Evolutionary conservation across 2,888 invertebrate genomes (phyloP).

Genomic region (Noctua fimbriata): DNA sequence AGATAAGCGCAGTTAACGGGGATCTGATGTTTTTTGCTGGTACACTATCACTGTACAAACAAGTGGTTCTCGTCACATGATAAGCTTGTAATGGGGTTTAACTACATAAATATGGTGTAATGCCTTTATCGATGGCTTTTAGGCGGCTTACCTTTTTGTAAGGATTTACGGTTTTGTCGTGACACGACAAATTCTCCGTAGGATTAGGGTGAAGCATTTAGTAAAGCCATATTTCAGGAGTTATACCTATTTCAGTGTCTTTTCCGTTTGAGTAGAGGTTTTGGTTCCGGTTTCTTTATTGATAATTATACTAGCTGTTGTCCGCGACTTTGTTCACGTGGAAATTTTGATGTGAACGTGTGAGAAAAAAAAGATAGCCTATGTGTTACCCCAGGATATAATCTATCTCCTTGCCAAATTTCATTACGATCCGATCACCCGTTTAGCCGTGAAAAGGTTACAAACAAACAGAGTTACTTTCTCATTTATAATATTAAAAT

Average conservation of each 20-base stretch:
- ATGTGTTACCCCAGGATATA: no score
- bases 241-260: not conserved
- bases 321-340: no score
- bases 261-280: not conserved
- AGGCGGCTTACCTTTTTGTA: constrained; percentile 17
- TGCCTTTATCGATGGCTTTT: constrained; percentile 27
- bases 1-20: constrained; percentile 34
- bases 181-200: not conserved
- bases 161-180: not conserved
- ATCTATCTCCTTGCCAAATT: no score
- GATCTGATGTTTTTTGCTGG: constrained; percentile 34
- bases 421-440: no score
- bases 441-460: no score
- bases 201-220: not conserved
- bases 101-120: constrained; percentile 20
- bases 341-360: no score
- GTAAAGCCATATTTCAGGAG: not conserved
- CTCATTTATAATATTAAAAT: no score
- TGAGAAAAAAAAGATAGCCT: no score
- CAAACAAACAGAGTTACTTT: no score
- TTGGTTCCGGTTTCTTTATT: no score
- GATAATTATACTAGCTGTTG: no score
- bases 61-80: constrained; percentile 26
- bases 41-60: constrained; percentile 34
- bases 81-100: constrained; percentile 40